A percentile compares a stretch with the other conserved stretches of the same genome.
Evolutionary conservation across 1,140 invertebrate genomes (phyloP).

Genomic region (Drosophila jambulina): DNA sequence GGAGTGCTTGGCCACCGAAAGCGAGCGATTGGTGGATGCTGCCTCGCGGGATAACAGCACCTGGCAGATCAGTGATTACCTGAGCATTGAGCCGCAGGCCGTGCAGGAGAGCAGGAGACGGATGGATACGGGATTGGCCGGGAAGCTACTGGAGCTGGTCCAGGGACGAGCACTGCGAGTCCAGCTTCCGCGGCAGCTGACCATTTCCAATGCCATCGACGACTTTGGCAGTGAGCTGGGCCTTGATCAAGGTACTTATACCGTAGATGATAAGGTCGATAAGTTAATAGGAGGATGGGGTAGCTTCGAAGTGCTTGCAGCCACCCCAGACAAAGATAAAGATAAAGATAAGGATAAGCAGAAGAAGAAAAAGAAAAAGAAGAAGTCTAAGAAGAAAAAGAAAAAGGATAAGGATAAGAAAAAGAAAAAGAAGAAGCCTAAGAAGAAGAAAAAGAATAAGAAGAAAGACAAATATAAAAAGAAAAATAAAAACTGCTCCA

Average conservation of each 20-base stretch:
- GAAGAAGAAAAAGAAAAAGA: conserved; percentile 23
- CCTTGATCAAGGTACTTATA: conserved; percentile 79
- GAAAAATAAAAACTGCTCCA: conserved; percentile 74
- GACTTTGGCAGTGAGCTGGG: conserved; percentile 56
- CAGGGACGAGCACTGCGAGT: conserved; percentile 65
- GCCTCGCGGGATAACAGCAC: conserved; percentile 87
- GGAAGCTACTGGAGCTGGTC: conserved; percentile 61
- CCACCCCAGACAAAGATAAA: conserved; percentile 47
- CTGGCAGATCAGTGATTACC: conserved; percentile 86
- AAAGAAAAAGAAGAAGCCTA: conserved; percentile 47
- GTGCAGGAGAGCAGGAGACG: conserved; percentile 57
- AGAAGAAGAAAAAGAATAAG: conserved; percentile 54
- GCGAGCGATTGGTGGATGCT: conserved; percentile 86
- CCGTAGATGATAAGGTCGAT: conserved; percentile 83
- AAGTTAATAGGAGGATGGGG: conserved; percentile 57
- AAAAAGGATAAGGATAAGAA: conserved; percentile 33
- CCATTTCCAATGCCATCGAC: conserved; percentile 75
- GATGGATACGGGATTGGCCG: conserved; percentile 23
- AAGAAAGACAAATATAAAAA: conserved; percentile 63
- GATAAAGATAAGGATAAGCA: conserved; percentile 18
- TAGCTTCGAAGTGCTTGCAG: conserved; percentile 61
- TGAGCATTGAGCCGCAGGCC: conserved; percentile 85
- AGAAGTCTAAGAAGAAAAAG: conserved; percentile 22
- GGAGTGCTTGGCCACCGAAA: conserved; percentile 86
- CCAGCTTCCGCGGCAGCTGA: conserved; percentile 54